Evolutionary conservation across 2,888 invertebrate genomes (phyloP), one percentile per base, ranked within the genome.

Genomic region (Thecophora atra): DNA sequence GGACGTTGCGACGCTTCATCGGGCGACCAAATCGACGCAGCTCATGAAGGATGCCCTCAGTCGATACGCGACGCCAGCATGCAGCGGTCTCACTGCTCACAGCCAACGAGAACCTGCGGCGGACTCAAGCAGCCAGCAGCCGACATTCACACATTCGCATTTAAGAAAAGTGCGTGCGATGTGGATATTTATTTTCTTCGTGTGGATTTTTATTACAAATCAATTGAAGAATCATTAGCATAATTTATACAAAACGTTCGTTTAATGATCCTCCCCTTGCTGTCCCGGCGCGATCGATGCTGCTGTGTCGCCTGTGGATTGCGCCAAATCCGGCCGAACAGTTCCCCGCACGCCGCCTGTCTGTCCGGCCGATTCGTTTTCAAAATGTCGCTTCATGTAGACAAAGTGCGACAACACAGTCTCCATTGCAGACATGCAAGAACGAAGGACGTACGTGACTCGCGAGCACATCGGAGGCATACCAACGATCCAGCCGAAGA

Each of bases 191-290:
- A 86, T 86, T 86, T 85, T 85, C 79, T 77, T 80, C 80, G 81
- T 79, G 81, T 81, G 82, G 81, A 85, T 84, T 86, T 86, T 86
- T 85, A 86, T 86, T 86, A 86, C 86, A 86, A 86, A 86, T 86
- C 86, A 86, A 86, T 86, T 86, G 86, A 84, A 86, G 84, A 83
- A 82, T 86, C 85, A 86, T 86, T 86, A 86, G 85, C 86, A 86
- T 86, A 86, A 86, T 86, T 86, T 86, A 86, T 86, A 85, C 86
- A 86, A 86, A 86, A 85, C 84, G 85, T 80, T 84, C 81, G 81
- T 82, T 86, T 85, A 86, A 86, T 85, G 86, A 86, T 84, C 81
- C 79, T 79, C 79, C 79, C 77, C 72, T 74, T 75, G 74, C 64
- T 68, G 26, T 63, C 60, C 51, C 37, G 37, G 7, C 37, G 56